A percentile compares a stretch with the other conserved stretches of the same genome.
Conservation (phyloP, 2,888 invertebrate species). For the Cancer borealis region DNA sequence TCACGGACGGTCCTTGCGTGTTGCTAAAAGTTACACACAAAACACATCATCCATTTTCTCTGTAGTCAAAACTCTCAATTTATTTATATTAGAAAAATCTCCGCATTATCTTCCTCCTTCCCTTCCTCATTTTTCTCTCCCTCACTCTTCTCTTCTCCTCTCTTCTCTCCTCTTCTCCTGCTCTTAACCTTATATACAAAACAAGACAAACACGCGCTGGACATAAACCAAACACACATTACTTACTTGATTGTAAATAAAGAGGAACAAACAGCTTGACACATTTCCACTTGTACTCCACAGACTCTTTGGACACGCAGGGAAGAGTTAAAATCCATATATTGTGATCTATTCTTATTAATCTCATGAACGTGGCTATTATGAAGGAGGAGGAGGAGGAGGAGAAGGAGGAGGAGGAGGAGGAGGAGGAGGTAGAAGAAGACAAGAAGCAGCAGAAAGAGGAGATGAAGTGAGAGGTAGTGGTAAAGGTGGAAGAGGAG, state of each 20-base stretch:
- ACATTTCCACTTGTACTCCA: not conserved
- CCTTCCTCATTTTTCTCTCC: not conserved
- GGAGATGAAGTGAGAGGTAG: not conserved
- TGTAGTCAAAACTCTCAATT: not conserved
- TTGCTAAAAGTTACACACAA: not conserved
- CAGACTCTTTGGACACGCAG: not conserved
- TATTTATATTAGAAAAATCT: constrained; percentile 17
- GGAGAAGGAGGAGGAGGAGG: not conserved
- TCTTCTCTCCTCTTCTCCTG: not conserved
- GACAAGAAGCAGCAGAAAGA: not conserved
- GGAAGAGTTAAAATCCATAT: not conserved
- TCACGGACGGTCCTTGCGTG: not conserved
- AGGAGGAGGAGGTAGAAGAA: not conserved
- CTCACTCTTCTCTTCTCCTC: not conserved
- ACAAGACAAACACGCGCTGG: not conserved
- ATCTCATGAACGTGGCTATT: not conserved
- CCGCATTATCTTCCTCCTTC: not conserved
- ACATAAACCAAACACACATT: not conserved
- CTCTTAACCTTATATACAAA: not conserved
- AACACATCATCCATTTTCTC: not conserved
- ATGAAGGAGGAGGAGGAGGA: not conserved
- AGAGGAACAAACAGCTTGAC: not conserved
- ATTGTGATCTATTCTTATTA: constrained; percentile 35
- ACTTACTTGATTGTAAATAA: not conserved
- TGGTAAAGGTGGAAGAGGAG: not conserved